A percentile compares a stretch with the other conserved stretches of the same genome.
Conservation (phyloP, 2,888 invertebrate species). For the Gisinianus flammeolus region DNA sequence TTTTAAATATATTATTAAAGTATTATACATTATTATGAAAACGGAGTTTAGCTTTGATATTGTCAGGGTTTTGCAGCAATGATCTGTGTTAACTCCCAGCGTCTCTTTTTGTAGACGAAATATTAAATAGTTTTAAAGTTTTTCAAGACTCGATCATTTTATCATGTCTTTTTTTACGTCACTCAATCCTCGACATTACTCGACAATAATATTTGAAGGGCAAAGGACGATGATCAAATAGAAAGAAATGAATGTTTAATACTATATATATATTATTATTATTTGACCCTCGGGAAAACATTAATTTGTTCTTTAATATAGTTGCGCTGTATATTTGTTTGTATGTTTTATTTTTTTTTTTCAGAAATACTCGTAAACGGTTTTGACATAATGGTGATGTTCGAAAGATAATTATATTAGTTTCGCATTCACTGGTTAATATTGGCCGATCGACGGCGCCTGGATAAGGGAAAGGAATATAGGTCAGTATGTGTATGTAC, state of each 20-base stretch:
- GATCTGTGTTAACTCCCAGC: conserved; percentile 5
- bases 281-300: too few species aligned
- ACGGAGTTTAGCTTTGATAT: conserved; percentile 17
- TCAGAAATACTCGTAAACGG: too few species aligned
- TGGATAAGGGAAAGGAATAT: background rate
- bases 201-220: background rate
- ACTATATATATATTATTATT: too few species aligned
- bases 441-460: too few species aligned
- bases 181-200: background rate
- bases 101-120: background rate
- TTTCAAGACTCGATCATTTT: background rate
- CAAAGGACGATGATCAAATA: background rate
- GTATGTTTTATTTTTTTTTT: too few species aligned
- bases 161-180: conserved; percentile 10
- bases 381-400: too few species aligned
- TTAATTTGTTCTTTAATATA: too few species aligned
- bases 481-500: background rate
- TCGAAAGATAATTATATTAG: too few species aligned
- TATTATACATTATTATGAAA: conserved; percentile 11
- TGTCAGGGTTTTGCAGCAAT: conserved; percentile 36
- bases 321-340: too few species aligned
- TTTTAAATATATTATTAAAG: background rate
- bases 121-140: background rate
- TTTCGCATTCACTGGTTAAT: too few species aligned
- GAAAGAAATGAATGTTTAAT: background rate